Conservation (phyloP, 2,888 invertebrate species). For the Tinea semifulvella region DNA sequence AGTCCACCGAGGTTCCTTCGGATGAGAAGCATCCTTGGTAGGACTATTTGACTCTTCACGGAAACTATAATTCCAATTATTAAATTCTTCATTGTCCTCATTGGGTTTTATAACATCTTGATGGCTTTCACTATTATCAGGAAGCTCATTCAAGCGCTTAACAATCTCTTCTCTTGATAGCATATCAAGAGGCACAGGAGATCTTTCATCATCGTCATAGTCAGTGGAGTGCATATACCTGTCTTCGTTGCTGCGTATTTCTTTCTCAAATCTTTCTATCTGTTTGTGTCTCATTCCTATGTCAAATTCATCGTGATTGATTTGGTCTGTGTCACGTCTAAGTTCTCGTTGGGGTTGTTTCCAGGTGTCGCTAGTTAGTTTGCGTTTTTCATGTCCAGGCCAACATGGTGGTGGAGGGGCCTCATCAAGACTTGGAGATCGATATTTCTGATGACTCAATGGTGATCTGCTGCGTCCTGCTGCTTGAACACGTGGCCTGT, state of each 20-base stretch:
- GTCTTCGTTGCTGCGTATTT: too few species aligned
- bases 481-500: neutral
- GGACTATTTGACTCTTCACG: too few species aligned
- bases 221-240: too few species aligned
- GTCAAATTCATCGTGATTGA: slow-evolving; percentile 20
- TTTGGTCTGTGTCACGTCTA: neutral
- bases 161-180: neutral
- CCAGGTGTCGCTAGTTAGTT: slow-evolving; percentile 8
- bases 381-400: slow-evolving; percentile 31
- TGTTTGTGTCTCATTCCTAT: neutral
- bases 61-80: too few species aligned
- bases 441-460: neutral
- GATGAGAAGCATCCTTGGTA: too few species aligned
- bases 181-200: too few species aligned
- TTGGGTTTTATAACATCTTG: too few species aligned
- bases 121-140: too few species aligned
- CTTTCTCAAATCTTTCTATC: neutral
- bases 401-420: slow-evolving; percentile 47
- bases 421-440: neutral
- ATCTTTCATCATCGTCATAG: too few species aligned
- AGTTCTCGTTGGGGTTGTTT: neutral
- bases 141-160: too few species aligned
- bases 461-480: neutral
- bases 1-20: too few species aligned
- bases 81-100: too few species aligned